Base-by-base conservation (phyloP, 2,797 vertebrate genomes). In the Rhinella marina region DNA sequence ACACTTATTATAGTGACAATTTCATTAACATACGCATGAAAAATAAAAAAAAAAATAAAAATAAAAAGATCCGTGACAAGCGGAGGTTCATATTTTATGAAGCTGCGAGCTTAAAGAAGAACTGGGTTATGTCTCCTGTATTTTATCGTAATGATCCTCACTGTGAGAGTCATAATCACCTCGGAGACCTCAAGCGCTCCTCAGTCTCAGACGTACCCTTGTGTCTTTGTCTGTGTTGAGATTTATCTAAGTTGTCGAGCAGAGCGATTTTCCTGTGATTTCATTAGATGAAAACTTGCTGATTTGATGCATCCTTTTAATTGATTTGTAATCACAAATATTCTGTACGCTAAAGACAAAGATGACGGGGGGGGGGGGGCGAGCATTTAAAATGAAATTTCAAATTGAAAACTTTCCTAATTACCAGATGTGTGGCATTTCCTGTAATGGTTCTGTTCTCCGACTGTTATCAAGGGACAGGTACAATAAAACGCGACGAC, bases 351-450 rank as follows among this genome's bases (percentile, higher is more conserved):
- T 73, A 85, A 77, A 85, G 88, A 76, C 41, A 82, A 68, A 66
- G 88, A 89, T 48, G 50, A 54, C 14, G 32, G 5, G 21, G 25
- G 32, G n/a, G n/a, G 62, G 17, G 54, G 73, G 78, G 62, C 16
- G n/a, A 83, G 66, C 57, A 86, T 76, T 61, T 82, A 48, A 75
- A 81, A 81, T 86, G 79, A 89, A 89, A 86, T 86, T 86, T 72
- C 75, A 80, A n/a, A 61, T 78, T 80, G 88, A 86, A 89, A 87
- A 89, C 84, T 89, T 89, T 86, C 54, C 85, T 89, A 89, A 89
- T 89, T 89, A 86, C 85, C 88, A 89, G 88, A 86, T 89, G 88
- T 87, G 88, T 89, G 88, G 88, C 88, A 89, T 89, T 89, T 89
- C 57, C 80, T 72, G 64, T 84, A 86, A 89, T 86, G 85, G 70